phyloP scores from a whole-genome alignment of 2,797 vertebrate genomes.

The Phrynocephalus guinanensis region DNA sequence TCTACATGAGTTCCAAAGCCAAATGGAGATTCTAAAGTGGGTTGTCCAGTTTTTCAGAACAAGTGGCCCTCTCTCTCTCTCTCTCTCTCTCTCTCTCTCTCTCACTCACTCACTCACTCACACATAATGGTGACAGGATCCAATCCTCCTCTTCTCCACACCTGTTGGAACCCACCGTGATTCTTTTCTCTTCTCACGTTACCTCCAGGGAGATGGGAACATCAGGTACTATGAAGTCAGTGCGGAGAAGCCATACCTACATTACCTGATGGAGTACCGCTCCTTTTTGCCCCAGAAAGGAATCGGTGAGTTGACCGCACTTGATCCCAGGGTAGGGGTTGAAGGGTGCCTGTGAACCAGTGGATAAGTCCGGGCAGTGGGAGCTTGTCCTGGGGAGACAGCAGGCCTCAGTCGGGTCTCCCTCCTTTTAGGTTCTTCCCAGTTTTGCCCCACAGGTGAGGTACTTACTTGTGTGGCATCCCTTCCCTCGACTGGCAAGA shows the following conservation, averaged over 20 bases:
- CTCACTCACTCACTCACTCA: too few relatives aligned
- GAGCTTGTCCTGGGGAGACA: constrained; percentile 6
- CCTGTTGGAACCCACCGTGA: too few relatives aligned
- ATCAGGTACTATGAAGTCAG: constrained; percentile 96
- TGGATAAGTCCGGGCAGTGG: background rate
- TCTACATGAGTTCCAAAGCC: too few relatives aligned
- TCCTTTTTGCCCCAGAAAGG: constrained; percentile 93
- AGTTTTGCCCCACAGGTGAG: background rate
- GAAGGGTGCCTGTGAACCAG: background rate
- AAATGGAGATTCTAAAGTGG: too few relatives aligned
- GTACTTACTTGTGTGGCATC: background rate
- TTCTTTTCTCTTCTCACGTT: constrained; percentile 10
- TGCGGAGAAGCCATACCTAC: constrained; percentile 90
- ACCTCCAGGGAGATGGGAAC: constrained; percentile 91
- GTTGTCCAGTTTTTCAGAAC: background rate
- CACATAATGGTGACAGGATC: background rate
- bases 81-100: too few relatives aligned
- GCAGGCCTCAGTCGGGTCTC: background rate
- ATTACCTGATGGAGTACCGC: constrained; percentile 90
- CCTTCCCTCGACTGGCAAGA: background rate
- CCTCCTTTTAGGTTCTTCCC: background rate
- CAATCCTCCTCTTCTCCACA: background rate
- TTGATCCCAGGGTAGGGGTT: background rate
- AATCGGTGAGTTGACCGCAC: constrained; percentile 83
- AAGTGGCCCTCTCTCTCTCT: too few relatives aligned